Evolutionary conservation across 2,797 vertebrate genomes (phyloP).

Genomic region (Perdix hodgsoniae): DNA sequence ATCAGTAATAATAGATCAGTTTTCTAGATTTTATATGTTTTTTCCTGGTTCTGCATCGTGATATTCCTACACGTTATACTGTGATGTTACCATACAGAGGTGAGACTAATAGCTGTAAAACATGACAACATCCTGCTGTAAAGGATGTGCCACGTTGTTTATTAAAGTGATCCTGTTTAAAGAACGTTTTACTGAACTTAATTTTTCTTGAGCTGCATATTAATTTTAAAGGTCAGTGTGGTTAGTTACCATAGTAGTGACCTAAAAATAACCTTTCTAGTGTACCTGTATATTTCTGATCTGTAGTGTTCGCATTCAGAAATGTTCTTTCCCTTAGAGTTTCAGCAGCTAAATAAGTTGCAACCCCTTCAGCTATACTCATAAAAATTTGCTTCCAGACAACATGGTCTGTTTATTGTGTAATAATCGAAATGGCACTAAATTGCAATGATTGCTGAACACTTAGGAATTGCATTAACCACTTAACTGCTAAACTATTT

Average conservation of each 20-base stretch:
- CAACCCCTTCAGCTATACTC: constrained; percentile 87
- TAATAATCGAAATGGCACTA: constrained; percentile 89
- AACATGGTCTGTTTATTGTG: constrained; percentile 88
- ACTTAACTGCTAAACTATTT: constrained; percentile 80
- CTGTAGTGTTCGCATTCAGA: constrained; percentile 76
- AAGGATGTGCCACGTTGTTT: constrained; percentile 48
- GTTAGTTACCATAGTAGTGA: constrained; percentile 79
- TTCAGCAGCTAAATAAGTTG: constrained; percentile 85
- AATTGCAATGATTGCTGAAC: constrained; percentile 86
- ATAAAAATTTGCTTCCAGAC: constrained; percentile 89
- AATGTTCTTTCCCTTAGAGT: constrained; percentile 79
- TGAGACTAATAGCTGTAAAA: constrained; percentile 63
- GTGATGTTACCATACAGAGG: constrained; percentile 44
- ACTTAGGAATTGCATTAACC: constrained; percentile 87
- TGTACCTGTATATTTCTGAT: constrained; percentile 82
- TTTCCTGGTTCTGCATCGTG: background rate
- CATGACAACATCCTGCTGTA: constrained; percentile 45
- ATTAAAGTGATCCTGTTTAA: constrained; percentile 62
- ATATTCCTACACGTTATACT: background rate
- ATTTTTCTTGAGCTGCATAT: constrained; percentile 74
- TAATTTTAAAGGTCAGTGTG: constrained; percentile 81
- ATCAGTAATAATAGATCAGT: constrained; percentile 20
- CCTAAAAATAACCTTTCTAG: constrained; percentile 81
- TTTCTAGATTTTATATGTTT: constrained; percentile 38
- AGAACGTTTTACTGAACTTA: constrained; percentile 73